Base-by-base conservation (phyloP, 2,797 vertebrate species). In the Natrix natrix region DNA sequence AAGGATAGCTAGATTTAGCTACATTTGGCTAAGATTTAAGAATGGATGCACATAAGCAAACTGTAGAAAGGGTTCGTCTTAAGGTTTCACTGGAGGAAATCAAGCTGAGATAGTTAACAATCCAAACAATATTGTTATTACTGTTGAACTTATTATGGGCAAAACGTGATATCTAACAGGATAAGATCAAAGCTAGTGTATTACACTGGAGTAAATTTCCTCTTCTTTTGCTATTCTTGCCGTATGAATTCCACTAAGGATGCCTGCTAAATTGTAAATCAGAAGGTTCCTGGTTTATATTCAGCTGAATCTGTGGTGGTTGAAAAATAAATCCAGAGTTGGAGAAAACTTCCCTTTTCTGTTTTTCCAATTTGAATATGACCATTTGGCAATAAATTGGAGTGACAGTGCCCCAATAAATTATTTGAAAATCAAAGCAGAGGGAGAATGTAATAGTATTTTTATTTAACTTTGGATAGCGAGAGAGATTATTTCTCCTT, bases 251-350 rank as follows among this genome's bases (percentile, higher is more conserved):
- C 56, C 48, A 91, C 83, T 14, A 3, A 63, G 48, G 8, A 55
- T 96, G 52, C 10, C 43, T 96, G 16, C 56, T 22, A 83, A 14
- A 89, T 10, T 83, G 32, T 5, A 52, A 56, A 12, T 52, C 57
- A 55, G 24, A 90, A 37, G 5, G 48, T 90, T 92, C 20, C 59
- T 86, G n/a, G 22, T 90, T 89, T 4, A 55, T 26, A 78, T 92
- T 32, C 37, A 59, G 8, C n/a, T 63, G n/a, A 54, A 16, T 69
- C 52, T 88, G 3, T 86, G n/a, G 22, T 88, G 2, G 74, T n/a
- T 94, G 93, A 94, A 91, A 59, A 94, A 56, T 88, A 94, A 93
- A 89, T 61, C 61, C 91, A 94, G 90, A 95, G 87, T 1, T 90
- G 92, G 54, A 61, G 90, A 90, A 86, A 92, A 91, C 90, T 7